phyloP scores from a whole-genome alignment of 1,140 invertebrate genomes.

The Drosophila leontia region DNA sequence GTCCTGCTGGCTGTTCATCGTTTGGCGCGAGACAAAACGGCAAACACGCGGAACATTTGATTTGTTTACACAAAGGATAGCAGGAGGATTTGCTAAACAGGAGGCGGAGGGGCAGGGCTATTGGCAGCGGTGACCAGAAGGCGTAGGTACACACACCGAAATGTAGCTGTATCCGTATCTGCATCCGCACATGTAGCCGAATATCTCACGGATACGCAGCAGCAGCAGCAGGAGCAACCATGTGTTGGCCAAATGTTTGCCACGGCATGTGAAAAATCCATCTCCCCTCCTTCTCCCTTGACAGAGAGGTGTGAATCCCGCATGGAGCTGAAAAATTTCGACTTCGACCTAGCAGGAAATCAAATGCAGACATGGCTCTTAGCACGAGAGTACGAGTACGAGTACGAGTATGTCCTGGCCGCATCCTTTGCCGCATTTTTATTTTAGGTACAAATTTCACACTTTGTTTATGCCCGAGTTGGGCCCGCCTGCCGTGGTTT shows the following conservation, averaged over 20 bases:
- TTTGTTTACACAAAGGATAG: conserved; percentile 73
- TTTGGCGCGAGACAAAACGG: conserved; percentile 56
- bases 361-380: conserved; percentile 70
- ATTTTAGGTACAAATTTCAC: conserved; percentile 82
- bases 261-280: conserved; percentile 80
- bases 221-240: conserved; percentile 42
- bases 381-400: not conserved
- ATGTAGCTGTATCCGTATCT: conserved; percentile 25
- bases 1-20: conserved; percentile 27
- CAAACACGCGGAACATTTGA: conserved; percentile 72
- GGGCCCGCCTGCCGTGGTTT: conserved; percentile 56
- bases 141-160: conserved; percentile 67
- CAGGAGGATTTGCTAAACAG: conserved; percentile 18
- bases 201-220: conserved; percentile 65
- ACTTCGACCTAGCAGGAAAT: conserved; percentile 59
- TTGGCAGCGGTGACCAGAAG: conserved; percentile 75
- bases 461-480: conserved; percentile 64
- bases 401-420: conserved; percentile 31
- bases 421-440: conserved; percentile 70
- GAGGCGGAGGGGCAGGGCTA: conserved; percentile 5
- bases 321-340: conserved; percentile 61
- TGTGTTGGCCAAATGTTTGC: conserved; percentile 82
- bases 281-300: conserved; percentile 8
- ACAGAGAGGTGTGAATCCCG: conserved; percentile 47
- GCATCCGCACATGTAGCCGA: conserved; percentile 13